Evolutionary conservation across 2,113 vertebrate genomes (phyloP).

Genomic region (Grus americana): DNA sequence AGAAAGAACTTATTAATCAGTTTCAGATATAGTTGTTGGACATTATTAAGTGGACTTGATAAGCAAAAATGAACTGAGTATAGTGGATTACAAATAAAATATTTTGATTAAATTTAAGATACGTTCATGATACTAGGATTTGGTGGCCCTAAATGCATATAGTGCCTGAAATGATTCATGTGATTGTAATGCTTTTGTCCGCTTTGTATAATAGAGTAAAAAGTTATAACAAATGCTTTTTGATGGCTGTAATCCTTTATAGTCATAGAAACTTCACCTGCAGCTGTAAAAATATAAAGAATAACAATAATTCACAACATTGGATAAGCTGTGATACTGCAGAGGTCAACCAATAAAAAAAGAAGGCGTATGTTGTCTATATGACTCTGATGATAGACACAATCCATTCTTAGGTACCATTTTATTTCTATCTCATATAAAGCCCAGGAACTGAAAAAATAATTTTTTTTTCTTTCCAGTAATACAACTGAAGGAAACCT

Average conservation of each 20-base stretch:
- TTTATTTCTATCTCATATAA: not conserved
- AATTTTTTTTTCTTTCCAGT: not conserved
- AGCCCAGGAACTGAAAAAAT: not conserved
- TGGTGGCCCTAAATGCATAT: not conserved
- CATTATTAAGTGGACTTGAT: not conserved
- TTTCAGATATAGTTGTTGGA: not conserved
- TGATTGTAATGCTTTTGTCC: not conserved
- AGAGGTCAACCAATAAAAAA: not conserved
- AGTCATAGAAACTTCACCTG: not conserved
- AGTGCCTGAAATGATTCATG: not conserved
- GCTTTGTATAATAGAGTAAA: not conserved
- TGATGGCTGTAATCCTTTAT: not conserved
- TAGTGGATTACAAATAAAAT: not conserved
- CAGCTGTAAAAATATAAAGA: not conserved
- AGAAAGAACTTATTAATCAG: not conserved
- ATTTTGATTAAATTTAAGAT: not conserved
- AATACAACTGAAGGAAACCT: not conserved
- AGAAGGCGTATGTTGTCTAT: not conserved
- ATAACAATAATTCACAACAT: not conserved
- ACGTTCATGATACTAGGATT: not conserved
- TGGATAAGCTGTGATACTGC: not conserved
- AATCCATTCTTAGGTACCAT: not conserved
- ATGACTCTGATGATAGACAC: not conserved
- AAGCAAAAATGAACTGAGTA: not conserved
- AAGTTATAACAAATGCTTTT: not conserved